Base-by-base conservation (phyloP, 1,140 invertebrate genomes). In the Procambarus virginalis region DNA sequence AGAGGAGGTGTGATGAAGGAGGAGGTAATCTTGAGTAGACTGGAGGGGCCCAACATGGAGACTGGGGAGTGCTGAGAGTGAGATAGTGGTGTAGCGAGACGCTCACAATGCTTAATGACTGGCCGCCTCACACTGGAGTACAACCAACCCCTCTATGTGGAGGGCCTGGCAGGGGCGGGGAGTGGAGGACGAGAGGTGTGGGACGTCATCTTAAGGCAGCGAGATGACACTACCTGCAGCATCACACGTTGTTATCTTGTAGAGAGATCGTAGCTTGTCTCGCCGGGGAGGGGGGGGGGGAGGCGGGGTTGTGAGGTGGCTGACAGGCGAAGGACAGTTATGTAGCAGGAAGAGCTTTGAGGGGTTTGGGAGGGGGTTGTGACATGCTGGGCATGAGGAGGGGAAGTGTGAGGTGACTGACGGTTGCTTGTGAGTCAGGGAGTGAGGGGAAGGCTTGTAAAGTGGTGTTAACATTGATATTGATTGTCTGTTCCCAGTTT, bases 11-110 rank as follows among this genome's bases (percentile, higher is more conserved):
- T 14, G 51, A 34, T 34, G 34, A 34, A 51, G 78, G 78, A 51
- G 48, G 78, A 60, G 79, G 49, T 49, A 81, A 64, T 81, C 49
- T 55, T 49, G 12, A 45, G 79, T 9, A 22, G 58, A 68, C 68
- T 73, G 45, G 20, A 68, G 80, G 48, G 80, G 80, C 6, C 48
- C 58, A 4, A 68, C 51, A 82, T 68, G 80, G 60, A 82, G 55
- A 48, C 34, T 64, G 51, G 68, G 80, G 80, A 82, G 22, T n/a
- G 58, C 60, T 22, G 60, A 82, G 80, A 20, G 58, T 60, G 5
- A 64, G 80, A 82, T 68, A 64, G 55, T 55, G 68, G 68, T 82
- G 80, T 68, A 68, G 80, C 58, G 58, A 46, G 55, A 55, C 46
- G 58, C 80, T 46, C 60, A 45, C 79, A 81, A 60, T 81, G 60